A percentile compares a stretch with the other conserved stretches of the same genome.
These are phyloP conservation scores for Spheniscus humboldti DNA, from an alignment of 2,797 vertebrate genomes.

Conservation along the genomic window DNA sequence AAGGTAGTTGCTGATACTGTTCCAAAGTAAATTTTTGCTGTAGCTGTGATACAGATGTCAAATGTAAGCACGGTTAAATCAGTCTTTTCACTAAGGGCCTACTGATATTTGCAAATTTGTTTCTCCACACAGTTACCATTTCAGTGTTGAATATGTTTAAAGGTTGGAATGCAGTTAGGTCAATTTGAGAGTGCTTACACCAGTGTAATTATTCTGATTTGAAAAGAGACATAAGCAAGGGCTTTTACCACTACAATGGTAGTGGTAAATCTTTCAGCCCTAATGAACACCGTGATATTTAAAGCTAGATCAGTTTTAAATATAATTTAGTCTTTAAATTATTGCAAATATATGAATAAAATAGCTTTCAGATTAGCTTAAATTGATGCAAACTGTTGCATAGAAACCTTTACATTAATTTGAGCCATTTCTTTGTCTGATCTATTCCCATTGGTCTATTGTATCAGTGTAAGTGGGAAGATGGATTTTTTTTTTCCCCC, in stretches of 20 bases:
- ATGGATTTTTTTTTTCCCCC: neutral
- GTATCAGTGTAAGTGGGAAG: neutral
- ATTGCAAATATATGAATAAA: neutral
- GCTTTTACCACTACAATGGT: neutral
- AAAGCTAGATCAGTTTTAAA: neutral
- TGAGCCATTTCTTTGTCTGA: neutral
- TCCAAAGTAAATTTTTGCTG: constrained; percentile 11
- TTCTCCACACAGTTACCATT: neutral
- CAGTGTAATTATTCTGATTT: constrained; percentile 15
- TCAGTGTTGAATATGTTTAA: neutral
- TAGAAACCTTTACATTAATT: neutral
- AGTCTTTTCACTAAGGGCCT: constrained; percentile 18
- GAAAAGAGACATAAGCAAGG: constrained; percentile 3
- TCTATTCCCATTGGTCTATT: neutral
- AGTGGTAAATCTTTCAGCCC: neutral
- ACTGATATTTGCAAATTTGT: constrained; percentile 34
- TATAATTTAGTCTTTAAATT: neutral
- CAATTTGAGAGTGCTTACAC: constrained; percentile 37
- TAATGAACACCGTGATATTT: neutral
- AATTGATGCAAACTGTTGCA: neutral
- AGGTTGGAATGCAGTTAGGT: constrained; percentile 26
- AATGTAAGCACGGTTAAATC: constrained; percentile 17
- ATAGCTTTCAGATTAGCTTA: neutral
- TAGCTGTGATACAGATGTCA: constrained; percentile 24
- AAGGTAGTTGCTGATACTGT: neutral